Evolutionary conservation across 2,888 invertebrate genomes (phyloP), one percentile per base, ranked within the genome.

Genomic region (Pemphredon lugubris): DNA sequence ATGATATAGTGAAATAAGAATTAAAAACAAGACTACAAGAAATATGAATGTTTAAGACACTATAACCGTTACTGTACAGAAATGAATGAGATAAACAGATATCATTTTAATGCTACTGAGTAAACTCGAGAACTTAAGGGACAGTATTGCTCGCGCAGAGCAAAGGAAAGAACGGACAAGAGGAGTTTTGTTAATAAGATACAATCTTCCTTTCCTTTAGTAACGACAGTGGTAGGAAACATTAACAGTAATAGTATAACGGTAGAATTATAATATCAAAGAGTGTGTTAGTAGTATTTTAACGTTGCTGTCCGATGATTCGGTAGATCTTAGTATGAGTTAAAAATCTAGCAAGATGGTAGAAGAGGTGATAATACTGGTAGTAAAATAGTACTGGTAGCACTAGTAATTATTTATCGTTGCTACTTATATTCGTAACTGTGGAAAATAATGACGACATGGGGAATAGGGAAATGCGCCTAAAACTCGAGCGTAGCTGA

Each of bases 401-500:
- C 74, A 71, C 72, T 78, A 77, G 65, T 79, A 64, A 72, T 76
- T 75, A 79, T 75, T 68, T 79, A 77, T 78, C 68, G 73, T 70
- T 76, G 82, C 84, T 84, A 84, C 79, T 75, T 47, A 67, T 79
- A 59, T 67, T 48, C 50, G 37, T 67, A 77, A 71, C 48, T 73
- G 58, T 63, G 73, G 58, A 51, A 73, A 60, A 73, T 75, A 72
- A 75, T 54, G 81, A 78, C 72, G 68, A 73, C 69, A 75, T 51
- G 54, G 58, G 51, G 39, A 63, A 47, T 14, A 57, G 40, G 71
- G 26, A 44, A 69, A 81, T 81, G 82, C 84, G 82, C 75, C 86
- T 86, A 86, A 84, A 77, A 81, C 74, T 84, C 81, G 83, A 86
- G 84, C 84, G 83, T 84, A 85, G 83, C 86, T 76, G 82, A 74